A percentile compares a stretch with the other conserved stretches of the same genome.
phyloP scores from a whole-genome alignment of 2,888 invertebrate species.

The Malthinus flaveolus region DNA sequence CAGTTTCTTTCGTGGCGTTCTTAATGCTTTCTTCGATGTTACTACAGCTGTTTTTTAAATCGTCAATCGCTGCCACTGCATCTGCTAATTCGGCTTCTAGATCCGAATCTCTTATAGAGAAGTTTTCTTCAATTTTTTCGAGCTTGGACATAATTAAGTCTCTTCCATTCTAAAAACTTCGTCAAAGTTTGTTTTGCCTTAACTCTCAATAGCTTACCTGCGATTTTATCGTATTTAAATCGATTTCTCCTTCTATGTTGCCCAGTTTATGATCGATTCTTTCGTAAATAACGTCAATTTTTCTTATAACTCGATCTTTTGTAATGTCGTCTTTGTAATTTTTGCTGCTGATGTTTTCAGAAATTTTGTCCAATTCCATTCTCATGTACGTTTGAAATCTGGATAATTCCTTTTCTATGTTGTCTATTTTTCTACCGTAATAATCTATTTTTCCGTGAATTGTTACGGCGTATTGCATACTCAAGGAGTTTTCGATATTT shows the following conservation, averaged over 20 bases:
- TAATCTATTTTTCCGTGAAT: conserved; percentile 53
- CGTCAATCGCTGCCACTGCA: conserved; percentile 48
- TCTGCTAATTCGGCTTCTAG: conserved; percentile 50
- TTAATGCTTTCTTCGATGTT: conserved; percentile 41
- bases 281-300: conserved; percentile 54
- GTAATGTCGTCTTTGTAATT: conserved; percentile 53
- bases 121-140: conserved; percentile 48
- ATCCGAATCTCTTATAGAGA: conserved; percentile 46
- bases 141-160: conserved; percentile 39
- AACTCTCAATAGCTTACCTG: conserved; percentile 42
- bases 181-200: not conserved
- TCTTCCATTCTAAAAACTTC: conserved; percentile 11
- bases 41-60: conserved; percentile 43
- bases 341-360: conserved; percentile 51
- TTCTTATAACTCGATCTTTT: conserved; percentile 50
- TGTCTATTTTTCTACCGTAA: conserved; percentile 53
- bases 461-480: conserved; percentile 47
- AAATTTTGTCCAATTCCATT: conserved; percentile 49
- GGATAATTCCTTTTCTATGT: conserved; percentile 44
- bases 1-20: conserved; percentile 40
- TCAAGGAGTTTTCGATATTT: conserved; percentile 49
- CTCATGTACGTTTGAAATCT: conserved; percentile 47
- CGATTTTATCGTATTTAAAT: conserved; percentile 47
- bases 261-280: conserved; percentile 51
- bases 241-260: conserved; percentile 51